Percentiles rank a stretch among this genome's conserved stretches.
Conservation (phyloP, 2,113 vertebrate genomes). For the Chaenogobius annularis region DNA sequence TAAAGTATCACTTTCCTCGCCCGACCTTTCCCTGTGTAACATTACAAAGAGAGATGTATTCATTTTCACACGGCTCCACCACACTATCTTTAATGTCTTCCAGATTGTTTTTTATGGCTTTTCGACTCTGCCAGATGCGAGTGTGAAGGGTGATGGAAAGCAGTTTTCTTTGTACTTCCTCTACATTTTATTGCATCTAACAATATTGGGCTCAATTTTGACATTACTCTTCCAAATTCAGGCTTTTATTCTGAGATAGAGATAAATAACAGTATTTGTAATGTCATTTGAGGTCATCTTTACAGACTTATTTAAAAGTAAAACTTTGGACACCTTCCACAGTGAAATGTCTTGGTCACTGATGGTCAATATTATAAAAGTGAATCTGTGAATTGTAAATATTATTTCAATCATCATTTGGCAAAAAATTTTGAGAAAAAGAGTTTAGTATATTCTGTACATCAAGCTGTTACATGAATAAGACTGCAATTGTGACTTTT, state of each 20-base stretch:
- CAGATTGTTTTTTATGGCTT: constrained; percentile 57
- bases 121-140: constrained; percentile 49
- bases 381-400: too few species aligned
- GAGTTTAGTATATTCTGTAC: not conserved
- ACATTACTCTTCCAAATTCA: not conserved
- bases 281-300: not conserved
- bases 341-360: not conserved
- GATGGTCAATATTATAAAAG: not conserved
- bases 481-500: constrained; percentile 18
- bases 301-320: not conserved
- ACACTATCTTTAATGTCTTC: constrained; percentile 63
- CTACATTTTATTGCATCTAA: constrained; percentile 35
- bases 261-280: not conserved
- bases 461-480: not conserved
- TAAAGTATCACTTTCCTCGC: constrained; percentile 57
- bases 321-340: not conserved
- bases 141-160: constrained; percentile 29
- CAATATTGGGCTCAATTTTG: constrained; percentile 7
- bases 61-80: constrained; percentile 43
- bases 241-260: not conserved
- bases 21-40: constrained; percentile 51
- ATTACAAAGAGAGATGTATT: constrained; percentile 49
- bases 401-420: not conserved
- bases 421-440: not conserved
- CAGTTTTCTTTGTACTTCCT: constrained; percentile 28